Base-by-base conservation (phyloP, 2,888 invertebrate species). In the Metalampra italica region DNA sequence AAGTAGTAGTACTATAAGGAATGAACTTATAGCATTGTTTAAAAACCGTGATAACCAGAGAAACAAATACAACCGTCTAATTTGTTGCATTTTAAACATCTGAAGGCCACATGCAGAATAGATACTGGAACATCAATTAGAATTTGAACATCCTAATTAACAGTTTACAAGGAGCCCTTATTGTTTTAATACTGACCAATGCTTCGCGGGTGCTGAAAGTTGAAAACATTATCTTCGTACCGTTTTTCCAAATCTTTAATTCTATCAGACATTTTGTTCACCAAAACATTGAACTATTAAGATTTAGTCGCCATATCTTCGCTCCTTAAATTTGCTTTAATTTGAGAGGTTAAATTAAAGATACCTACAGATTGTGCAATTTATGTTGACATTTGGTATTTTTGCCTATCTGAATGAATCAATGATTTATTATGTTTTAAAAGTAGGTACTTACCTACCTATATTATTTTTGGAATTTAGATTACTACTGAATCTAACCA, bases 241-340 rank as follows among this genome's bases (percentile, higher is more conserved):
- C 61, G 61, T 55, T 66, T 76, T 43, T 65, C 68, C 51, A 87
- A 54, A 22, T 81, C 77, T 58, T 77, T 70, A 15, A 78, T 60
- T 38, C 62, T 72, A 58, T 88, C 88, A 14, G 88, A 87, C 88
- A 87, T 83, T 59, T 59, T 79, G 12, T 37, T 53, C 46, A 30
- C 56, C 60, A 54, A 53, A 22, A 22, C 5, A 3, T 55, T 53
- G 3, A 15, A 7, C 13, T 30, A 11, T n/a, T 3, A 22, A 22
- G 22, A 45, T 12, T 32, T 38, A 36, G 14, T 34, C 44, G 40
- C 44, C 45, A 49, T 49, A 13, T 32, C 29, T 37, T 37, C 29
- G 37, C 29, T 47, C n/a, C 29, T 15, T 37, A 9, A 12, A n/a
- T 29, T 38, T n/a, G n/a, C 13, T 42, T 40, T 29, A 14, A 29